A percentile compares a stretch with the other conserved stretches of the same genome.
These are phyloP conservation scores for Chionodraco myersi DNA, from an alignment of 2,113 vertebrate genomes.

Conservation along the genomic window DNA sequence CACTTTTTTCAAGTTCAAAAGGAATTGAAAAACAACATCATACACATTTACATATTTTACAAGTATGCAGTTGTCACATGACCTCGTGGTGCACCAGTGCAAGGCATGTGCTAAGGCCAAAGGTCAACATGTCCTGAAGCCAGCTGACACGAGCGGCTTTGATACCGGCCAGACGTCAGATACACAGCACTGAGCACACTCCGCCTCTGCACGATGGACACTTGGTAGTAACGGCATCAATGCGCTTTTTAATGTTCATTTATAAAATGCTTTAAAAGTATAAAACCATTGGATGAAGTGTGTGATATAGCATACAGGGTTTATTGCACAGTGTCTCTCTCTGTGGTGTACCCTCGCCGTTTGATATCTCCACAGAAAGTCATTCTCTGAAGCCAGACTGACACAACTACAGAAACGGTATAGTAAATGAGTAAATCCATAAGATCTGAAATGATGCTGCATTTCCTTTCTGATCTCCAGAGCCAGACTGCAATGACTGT, in stretches of 20 bases:
- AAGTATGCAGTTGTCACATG: conserved; percentile 68
- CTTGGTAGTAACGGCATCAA: conserved; percentile 61
- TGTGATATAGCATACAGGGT: conserved; percentile 80
- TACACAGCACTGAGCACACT: conserved; percentile 3
- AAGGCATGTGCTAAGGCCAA: conserved; percentile 57
- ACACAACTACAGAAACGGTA: not conserved
- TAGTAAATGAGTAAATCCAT: conserved; percentile 17
- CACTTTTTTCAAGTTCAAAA: conserved; percentile 81
- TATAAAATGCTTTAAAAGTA: conserved; percentile 74
- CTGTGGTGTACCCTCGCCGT: conserved; percentile 67
- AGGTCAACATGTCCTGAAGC: conserved; percentile 5
- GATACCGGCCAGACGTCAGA: conserved; percentile 47
- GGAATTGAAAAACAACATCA: conserved; percentile 52
- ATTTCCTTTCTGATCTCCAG: conserved; percentile 37
- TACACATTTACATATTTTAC: conserved; percentile 82
- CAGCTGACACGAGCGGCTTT: conserved; percentile 44
- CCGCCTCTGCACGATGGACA: conserved; percentile 50
- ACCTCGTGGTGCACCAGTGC: conserved; percentile 77
- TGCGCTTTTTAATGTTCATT: conserved; percentile 51
- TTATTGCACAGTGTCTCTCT: conserved; percentile 87
- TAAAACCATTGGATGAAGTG: conserved; percentile 74
- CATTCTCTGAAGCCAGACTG: conserved; percentile 22
- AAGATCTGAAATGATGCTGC: conserved; percentile 63
- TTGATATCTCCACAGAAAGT: conserved; percentile 10
- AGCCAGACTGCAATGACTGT: conserved; percentile 6